Percentiles rank a stretch among this genome's conserved stretches.
Evolutionary conservation across 2,113 vertebrate genomes (phyloP).

Genomic region (Eurystomus gularis): DNA sequence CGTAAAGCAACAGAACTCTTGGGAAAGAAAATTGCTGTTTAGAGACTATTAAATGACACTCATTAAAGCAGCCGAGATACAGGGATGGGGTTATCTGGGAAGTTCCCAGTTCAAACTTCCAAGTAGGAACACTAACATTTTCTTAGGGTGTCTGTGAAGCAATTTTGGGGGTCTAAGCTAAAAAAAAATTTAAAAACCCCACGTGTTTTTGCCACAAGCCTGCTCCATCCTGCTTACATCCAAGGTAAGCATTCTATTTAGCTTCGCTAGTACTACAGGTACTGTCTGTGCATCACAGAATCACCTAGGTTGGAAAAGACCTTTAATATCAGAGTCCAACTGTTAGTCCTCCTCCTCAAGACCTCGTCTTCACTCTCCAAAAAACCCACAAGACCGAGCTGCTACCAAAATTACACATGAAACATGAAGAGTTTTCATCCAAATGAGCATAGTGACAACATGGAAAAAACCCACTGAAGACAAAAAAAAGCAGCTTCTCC

Average conservation of each 20-base stretch:
- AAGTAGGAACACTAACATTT: background rate
- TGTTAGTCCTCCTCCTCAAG: background rate
- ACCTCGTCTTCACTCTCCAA: background rate
- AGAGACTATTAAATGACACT: background rate
- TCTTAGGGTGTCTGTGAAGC: background rate
- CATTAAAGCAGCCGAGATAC: background rate
- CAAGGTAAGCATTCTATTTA: background rate
- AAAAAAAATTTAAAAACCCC: background rate
- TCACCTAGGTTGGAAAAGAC: background rate
- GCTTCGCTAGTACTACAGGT: background rate
- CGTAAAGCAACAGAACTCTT: background rate
- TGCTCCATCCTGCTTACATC: background rate
- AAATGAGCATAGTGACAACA: rapidly evolving
- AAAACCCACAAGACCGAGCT: background rate
- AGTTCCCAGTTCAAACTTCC: background rate
- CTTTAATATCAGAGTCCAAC: background rate
- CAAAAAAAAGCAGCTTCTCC: background rate
- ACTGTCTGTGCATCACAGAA: too few relatives aligned
- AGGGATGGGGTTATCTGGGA: background rate
- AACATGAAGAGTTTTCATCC: background rate
- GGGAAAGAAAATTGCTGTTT: slow-evolving; percentile 9
- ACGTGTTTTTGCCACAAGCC: background rate
- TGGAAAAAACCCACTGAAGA: slow-evolving; percentile 31
- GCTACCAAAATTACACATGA: background rate
- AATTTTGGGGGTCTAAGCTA: background rate